Evolutionary conservation across 2,888 invertebrate species (phyloP).

Genomic region (Allacma fusca): DNA sequence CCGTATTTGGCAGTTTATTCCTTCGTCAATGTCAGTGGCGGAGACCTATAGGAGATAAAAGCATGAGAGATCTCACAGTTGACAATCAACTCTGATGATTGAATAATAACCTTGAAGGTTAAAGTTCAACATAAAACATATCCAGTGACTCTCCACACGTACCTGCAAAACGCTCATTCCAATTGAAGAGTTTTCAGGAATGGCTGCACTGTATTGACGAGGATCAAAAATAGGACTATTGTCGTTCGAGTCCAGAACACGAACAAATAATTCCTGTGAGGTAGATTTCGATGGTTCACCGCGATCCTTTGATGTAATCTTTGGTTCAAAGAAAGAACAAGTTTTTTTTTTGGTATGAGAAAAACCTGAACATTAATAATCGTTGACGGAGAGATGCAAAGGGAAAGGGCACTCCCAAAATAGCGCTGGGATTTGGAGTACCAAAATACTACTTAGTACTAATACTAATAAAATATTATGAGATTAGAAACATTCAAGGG

Average conservation of each 20-base stretch:
- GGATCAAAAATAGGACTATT: conserved; percentile 64
- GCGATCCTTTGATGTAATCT: conserved; percentile 82
- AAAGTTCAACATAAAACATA: not conserved
- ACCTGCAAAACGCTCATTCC: conserved; percentile 89
- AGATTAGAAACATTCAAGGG: conserved; percentile 37
- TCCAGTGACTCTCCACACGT: not conserved
- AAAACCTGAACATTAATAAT: conserved; percentile 3
- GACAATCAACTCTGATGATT: conserved; percentile 1
- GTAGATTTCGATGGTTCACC: conserved; percentile 82
- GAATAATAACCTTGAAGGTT: not conserved
- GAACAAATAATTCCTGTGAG: conserved; percentile 74
- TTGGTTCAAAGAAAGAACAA: conserved; percentile 24
- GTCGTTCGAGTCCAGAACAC: conserved; percentile 86
- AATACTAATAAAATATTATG: not conserved
- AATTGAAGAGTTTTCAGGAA: conserved; percentile 92
- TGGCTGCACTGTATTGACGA: conserved; percentile 86
- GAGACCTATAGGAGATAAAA: conserved; percentile 72
- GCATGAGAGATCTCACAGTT: not conserved
- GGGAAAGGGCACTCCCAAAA: not conserved
- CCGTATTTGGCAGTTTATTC: conserved; percentile 87
- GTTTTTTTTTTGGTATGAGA: not conserved
- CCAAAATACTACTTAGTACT: not conserved
- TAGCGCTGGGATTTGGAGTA: not conserved
- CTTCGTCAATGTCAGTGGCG: conserved; percentile 88
- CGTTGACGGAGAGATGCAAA: not conserved